A percentile compares a stretch with the other conserved stretches of the same genome.
Evolutionary conservation across 2,888 invertebrate species (phyloP).

Genomic region (Pristionchus fissidentatus): DNA sequence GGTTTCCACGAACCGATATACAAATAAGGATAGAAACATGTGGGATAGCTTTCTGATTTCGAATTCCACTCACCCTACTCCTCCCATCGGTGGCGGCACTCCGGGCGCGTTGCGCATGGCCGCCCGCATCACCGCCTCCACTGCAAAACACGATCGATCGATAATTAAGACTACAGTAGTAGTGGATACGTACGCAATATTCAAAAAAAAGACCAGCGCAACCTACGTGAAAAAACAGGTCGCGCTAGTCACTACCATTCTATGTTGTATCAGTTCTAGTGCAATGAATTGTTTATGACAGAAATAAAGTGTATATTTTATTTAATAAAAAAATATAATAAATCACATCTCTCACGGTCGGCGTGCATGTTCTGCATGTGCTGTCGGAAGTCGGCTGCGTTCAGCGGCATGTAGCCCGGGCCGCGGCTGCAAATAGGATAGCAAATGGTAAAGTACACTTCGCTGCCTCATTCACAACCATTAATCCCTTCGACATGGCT

Average conservation of each 20-base stretch:
- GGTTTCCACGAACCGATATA: no score
- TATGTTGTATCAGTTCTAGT: no score
- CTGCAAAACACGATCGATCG: neutral
- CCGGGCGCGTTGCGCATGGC: neutral
- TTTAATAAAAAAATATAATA: no score
- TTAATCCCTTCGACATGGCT: no score
- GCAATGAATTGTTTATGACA: neutral
- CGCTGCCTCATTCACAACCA: no score
- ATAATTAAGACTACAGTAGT: no score
- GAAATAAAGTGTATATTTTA: neutral
- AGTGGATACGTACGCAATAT: no score
- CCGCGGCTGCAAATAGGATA: neutral
- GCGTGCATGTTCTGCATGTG: neutral
- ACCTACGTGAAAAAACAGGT: no score
- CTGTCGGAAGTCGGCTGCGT: neutral
- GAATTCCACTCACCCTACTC: neutral
- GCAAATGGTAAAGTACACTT: constrained; percentile 1
- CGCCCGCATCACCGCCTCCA: constrained; percentile 2
- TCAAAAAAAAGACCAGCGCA: no score
- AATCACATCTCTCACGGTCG: neutral
- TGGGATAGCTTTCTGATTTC: neutral
- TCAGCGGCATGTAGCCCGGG: no score
- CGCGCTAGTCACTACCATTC: no score
- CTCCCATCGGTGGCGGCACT: neutral
- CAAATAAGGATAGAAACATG: no score